A percentile compares a stretch with the other conserved stretches of the same genome.
These are phyloP conservation scores for Ceratoteleas bidentatus DNA, from an alignment of 1,140 invertebrate genomes.

Conservation along the genomic window DNA sequence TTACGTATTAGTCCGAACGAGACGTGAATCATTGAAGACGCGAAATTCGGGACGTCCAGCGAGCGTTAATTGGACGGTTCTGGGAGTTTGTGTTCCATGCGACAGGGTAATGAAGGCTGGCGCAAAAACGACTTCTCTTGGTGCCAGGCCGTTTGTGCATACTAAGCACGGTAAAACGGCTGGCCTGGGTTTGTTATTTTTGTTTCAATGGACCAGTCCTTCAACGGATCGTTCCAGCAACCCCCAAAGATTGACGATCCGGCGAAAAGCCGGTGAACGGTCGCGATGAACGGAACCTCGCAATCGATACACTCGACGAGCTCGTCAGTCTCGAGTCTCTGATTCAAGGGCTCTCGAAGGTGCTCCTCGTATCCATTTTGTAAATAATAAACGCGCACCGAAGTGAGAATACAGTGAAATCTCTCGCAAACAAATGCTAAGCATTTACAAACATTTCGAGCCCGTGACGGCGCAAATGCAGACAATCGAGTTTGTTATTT, in stretches of 20 bases:
- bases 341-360: slow-evolving; percentile 52
- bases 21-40: neutral
- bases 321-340: slow-evolving; percentile 48
- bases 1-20: slow-evolving; percentile 13
- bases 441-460: slow-evolving; percentile 44
- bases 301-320: slow-evolving; percentile 58
- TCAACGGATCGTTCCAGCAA: slow-evolving; percentile 26
- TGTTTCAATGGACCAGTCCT: slow-evolving; percentile 33
- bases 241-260: slow-evolving; percentile 63
- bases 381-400: slow-evolving; percentile 49
- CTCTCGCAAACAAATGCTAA: slow-evolving; percentile 42
- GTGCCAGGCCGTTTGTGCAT: slow-evolving; percentile 31
- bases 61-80: neutral
- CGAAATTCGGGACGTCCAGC: neutral
- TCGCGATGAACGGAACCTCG: slow-evolving; percentile 27
- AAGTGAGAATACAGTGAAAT: slow-evolving; percentile 46
- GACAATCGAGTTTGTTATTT: no score
- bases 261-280: slow-evolving; percentile 54
- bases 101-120: slow-evolving; percentile 27
- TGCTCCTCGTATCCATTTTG: slow-evolving; percentile 46
- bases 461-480: neutral
- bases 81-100: neutral
- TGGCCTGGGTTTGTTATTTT: slow-evolving; percentile 28
- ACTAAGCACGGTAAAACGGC: slow-evolving; percentile 18
- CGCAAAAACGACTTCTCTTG: slow-evolving; percentile 12